These are phyloP conservation scores for Volucella zonaria DNA, from an alignment of 2,888 invertebrate species.

Conservation along the genomic window DNA sequence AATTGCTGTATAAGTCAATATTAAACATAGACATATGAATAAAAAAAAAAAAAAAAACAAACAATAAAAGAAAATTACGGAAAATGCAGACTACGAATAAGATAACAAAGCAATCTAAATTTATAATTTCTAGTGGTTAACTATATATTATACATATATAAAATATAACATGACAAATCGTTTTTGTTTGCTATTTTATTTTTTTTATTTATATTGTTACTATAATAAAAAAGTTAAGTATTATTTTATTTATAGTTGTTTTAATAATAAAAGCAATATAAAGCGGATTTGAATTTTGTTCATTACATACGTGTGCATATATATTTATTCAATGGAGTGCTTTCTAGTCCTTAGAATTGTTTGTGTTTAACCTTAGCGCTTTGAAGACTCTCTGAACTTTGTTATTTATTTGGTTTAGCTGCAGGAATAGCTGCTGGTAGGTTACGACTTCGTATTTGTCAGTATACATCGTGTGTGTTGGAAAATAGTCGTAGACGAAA, in stretches of 20 bases:
- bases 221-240: conserved; percentile 69
- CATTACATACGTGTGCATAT: neutral
- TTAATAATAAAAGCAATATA: conserved; percentile 65
- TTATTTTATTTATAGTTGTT: conserved; percentile 73
- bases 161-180: conserved; percentile 69
- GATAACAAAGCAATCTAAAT: conserved; percentile 51
- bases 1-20: conserved; percentile 47
- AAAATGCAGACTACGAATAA: conserved; percentile 26
- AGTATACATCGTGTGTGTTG: no score
- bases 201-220: conserved; percentile 71
- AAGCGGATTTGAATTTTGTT: conserved; percentile 35
- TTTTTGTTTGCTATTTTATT: conserved; percentile 64
- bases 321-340: no score
- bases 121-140: conserved; percentile 56
- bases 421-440: no score
- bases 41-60: conserved; percentile 22
- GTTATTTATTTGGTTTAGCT: no score
- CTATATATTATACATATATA: conserved; percentile 38
- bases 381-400: no score
- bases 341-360: no score
- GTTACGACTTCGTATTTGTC: no score
- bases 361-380: no score
- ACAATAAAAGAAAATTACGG: conserved; percentile 12
- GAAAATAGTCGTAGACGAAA: no score
- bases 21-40: neutral